phyloP scores from a whole-genome alignment of 2,888 invertebrate species.

The Pachydiplax longipennis region DNA sequence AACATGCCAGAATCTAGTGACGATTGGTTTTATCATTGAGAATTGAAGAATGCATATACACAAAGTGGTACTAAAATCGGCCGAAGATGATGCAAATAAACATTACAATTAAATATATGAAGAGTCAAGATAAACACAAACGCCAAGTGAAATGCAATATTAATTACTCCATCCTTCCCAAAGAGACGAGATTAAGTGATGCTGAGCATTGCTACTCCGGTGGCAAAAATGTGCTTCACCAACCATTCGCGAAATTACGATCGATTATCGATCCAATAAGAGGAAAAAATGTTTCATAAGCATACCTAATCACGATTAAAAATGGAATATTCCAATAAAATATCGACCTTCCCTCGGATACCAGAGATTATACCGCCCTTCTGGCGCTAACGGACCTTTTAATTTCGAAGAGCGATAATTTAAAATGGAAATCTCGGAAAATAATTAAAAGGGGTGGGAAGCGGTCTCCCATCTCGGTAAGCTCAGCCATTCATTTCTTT shows the following conservation, averaged over 20 bases:
- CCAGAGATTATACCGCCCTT: background rate
- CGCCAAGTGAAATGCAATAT: background rate
- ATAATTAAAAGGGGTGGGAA: background rate
- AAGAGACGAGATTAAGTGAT: background rate
- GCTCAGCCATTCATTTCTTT: too few species aligned
- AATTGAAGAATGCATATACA: too few species aligned
- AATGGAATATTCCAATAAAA: background rate
- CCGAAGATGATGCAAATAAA: too few species aligned
- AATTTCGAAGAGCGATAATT: background rate
- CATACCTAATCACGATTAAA: background rate
- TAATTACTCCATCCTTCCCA: background rate
- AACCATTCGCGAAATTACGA: background rate
- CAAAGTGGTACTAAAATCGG: too few species aligned
- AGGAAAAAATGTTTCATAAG: background rate
- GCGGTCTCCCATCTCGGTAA: background rate
- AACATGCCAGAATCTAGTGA: too few species aligned
- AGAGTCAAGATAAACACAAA: background rate
- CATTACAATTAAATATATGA: too few species aligned
- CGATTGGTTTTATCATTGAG: too few species aligned
- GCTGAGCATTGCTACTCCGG: too few species aligned
- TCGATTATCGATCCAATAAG: background rate
- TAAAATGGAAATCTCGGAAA: background rate
- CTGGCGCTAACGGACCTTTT: background rate
- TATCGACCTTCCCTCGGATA: background rate
- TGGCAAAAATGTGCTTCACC: background rate